Evolutionary conservation across 2,888 invertebrate genomes (phyloP), one percentile per base, ranked within the genome.

Genomic region (Sylvicola cinctus): DNA sequence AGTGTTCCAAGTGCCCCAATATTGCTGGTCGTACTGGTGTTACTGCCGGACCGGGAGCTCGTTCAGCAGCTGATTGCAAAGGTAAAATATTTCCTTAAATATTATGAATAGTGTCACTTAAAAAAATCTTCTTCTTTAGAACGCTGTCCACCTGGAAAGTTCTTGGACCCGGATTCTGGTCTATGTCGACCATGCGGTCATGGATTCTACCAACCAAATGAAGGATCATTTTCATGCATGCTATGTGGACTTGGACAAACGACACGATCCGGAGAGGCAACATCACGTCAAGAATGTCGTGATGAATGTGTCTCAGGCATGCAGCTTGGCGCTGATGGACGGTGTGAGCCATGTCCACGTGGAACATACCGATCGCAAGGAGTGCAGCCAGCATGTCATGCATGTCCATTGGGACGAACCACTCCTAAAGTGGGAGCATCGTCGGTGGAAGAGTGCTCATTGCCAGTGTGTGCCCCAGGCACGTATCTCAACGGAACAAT

Each of bases 81-180:
- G 36, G 36, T 36, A 30, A 17, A 11, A 25, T 8, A 13, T 28
- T n/a, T 13, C 74, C 16, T 28, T 29, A 4, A 25, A 29, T 38
- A 25, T 2, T 16, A 26, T 15, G 14, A 7, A 25, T 12, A 4
- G 4, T 20, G 20, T 20, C 4, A 6, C 5, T 8, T 20, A 23
- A 17, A 33, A 17, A 6, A 14, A 14, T n/a, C 25, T 20, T 20
- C 3, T 35, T n/a, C 10, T 26, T 32, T 48, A 73, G 90, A 90
- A 59, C 73, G 84, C 41, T 95, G 93, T 51, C 83, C 87, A 4
- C 79, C 87, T 39, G 93, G 93, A 39, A 88, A 91, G 61, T 93
- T 79, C 59, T 87, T 85, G 57, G 88, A 91, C 49, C 79, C 83
- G 27, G 74, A 76, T 29, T 77, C 79, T 1, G 88, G 87, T 29